phyloP scores from a whole-genome alignment of 2,888 invertebrate genomes.

The Bimastos eiseni region DNA sequence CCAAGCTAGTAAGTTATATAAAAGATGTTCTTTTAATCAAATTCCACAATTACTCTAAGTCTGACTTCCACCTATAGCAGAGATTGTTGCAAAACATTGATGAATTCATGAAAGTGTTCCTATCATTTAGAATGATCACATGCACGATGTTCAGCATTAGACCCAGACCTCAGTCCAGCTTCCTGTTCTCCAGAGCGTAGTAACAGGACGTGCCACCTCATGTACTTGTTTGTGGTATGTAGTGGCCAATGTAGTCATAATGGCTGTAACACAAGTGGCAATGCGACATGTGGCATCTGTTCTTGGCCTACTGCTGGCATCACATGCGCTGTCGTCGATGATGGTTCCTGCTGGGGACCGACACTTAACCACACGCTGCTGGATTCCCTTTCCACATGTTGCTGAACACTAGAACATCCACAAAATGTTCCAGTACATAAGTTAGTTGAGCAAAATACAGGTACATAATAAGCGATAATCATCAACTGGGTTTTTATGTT shows the following conservation, averaged over 20 bases:
- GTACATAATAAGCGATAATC: not conserved
- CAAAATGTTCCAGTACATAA: not conserved
- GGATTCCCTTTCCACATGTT: conserved; percentile 71
- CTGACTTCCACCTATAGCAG: too few species aligned
- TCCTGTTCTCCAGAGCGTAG: conserved; percentile 55
- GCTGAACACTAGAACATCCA: conserved; percentile 68
- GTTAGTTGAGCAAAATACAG: not conserved
- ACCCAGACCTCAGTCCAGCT: conserved; percentile 59
- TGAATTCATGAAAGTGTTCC: not conserved
- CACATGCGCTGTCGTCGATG: conserved; percentile 23
- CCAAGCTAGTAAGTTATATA: too few species aligned
- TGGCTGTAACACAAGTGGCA: not conserved
- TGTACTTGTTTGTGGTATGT: conserved; percentile 37
- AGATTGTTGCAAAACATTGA: not conserved
- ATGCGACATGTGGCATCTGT: conserved; percentile 29
- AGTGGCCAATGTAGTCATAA: conserved; percentile 21
- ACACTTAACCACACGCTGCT: conserved; percentile 70
- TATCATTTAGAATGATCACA: not conserved
- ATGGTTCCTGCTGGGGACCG: not conserved
- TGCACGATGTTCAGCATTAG: not conserved
- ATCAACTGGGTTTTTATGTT: not conserved
- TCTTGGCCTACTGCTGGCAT: conserved; percentile 42
- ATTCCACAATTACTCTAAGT: not conserved
- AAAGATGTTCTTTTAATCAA: not conserved
- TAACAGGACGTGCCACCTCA: conserved; percentile 9